Evolutionary conservation across 2,888 invertebrate genomes (phyloP).

Genomic region (Caenorhabditis becei): DNA sequence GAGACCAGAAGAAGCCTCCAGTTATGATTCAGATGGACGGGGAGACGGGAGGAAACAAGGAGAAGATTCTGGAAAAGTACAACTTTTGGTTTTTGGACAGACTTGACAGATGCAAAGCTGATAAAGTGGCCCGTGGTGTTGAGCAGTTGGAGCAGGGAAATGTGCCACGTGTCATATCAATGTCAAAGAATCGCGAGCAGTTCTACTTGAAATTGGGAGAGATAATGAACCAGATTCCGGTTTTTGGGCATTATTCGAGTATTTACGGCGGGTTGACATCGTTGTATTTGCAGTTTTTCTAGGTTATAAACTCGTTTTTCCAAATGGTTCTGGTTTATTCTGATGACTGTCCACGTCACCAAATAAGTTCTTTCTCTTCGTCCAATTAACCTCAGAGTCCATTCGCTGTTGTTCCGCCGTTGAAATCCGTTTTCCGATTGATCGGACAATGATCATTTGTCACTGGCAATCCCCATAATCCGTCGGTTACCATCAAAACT

Average conservation of each 20-base stretch:
- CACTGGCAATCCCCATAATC: slow-evolving; percentile 44
- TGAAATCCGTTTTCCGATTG: slow-evolving; percentile 8
- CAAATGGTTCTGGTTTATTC: not conserved
- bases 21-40: slow-evolving; percentile 75
- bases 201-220: slow-evolving; percentile 70
- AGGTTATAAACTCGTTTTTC: not conserved
- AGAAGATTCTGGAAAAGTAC: slow-evolving; percentile 64
- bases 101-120: slow-evolving; percentile 55
- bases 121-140: slow-evolving; percentile 64
- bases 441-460: slow-evolving; percentile 50
- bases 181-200: slow-evolving; percentile 69
- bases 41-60: slow-evolving; percentile 74
- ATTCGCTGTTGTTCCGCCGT: not conserved
- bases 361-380: no score
- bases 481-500: slow-evolving; percentile 3
- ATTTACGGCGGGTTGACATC: slow-evolving; percentile 75
- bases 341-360: no score
- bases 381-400: slow-evolving; percentile 29
- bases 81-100: slow-evolving; percentile 73
- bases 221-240: slow-evolving; percentile 68
- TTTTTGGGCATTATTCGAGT: slow-evolving; percentile 72
- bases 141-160: slow-evolving; percentile 45
- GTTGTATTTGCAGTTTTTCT: slow-evolving; percentile 65
- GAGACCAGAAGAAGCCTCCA: slow-evolving; percentile 70
- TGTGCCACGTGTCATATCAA: slow-evolving; percentile 69